Evolutionary conservation across 2,113 vertebrate species (phyloP).

Genomic region (Coptodon bakossiorum): DNA sequence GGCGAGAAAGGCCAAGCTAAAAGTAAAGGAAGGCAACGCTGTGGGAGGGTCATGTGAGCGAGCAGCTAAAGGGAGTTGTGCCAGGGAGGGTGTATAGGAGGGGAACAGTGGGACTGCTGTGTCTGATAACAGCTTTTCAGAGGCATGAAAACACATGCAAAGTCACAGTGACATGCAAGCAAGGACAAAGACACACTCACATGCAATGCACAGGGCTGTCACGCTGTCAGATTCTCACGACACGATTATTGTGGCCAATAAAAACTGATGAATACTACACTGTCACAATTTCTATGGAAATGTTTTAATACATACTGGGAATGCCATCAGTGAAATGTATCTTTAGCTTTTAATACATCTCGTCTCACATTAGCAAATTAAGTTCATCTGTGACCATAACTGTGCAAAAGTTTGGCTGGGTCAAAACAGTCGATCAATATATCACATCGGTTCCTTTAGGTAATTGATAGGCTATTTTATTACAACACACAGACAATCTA

Average conservation of each 20-base stretch:
- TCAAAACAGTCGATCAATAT: not conserved
- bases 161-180: constrained; percentile 20
- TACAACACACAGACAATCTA: not conserved
- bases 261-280: not conserved
- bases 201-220: not conserved
- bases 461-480: not conserved
- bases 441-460: not conserved
- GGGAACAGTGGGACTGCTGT: constrained; percentile 63
- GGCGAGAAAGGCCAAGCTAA: constrained; percentile 20
- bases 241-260: not conserved
- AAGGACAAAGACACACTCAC: not conserved
- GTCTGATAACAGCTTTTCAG: constrained; percentile 60
- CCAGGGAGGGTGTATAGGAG: constrained; percentile 43
- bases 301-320: not conserved
- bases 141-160: constrained; percentile 19
- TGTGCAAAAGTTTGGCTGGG: not conserved
- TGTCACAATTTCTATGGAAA: not conserved
- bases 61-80: constrained; percentile 30
- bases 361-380: not conserved
- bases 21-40: constrained; percentile 38
- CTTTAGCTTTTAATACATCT: not conserved
- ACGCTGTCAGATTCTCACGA: not conserved
- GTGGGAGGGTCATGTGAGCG: constrained; percentile 62
- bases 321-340: not conserved
- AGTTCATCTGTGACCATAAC: not conserved